A percentile compares a stretch with the other conserved stretches of the same genome.
These are phyloP conservation scores for Spodoptera littoralis DNA, from an alignment of 2,888 invertebrate species.

Conservation along the genomic window DNA sequence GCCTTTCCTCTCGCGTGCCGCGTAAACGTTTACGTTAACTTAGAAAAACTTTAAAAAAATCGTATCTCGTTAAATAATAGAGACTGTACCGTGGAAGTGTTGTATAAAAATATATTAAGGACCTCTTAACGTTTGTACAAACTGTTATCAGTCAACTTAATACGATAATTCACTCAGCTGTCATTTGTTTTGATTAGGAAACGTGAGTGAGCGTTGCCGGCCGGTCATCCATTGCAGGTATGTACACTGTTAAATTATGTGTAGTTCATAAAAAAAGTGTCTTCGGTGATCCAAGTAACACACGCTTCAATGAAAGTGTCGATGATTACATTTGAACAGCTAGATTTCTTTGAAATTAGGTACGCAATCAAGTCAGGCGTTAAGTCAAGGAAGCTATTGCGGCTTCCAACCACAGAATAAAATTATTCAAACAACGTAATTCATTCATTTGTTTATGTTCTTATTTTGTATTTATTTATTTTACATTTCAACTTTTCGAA, in stretches of 20 bases:
- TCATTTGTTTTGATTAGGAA: slow-evolving; percentile 81
- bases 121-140: slow-evolving; percentile 43
- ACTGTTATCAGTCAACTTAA: slow-evolving; percentile 58
- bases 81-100: slow-evolving; percentile 63
- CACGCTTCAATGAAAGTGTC: slow-evolving; percentile 27
- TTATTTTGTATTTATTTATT: slow-evolving; percentile 23
- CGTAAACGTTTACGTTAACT: slow-evolving; percentile 82
- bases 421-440: slow-evolving; percentile 60
- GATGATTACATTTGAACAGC: slow-evolving; percentile 6
- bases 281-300: slow-evolving; percentile 20
- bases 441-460: slow-evolving; percentile 50
- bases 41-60: slow-evolving; percentile 71
- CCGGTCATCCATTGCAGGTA: slow-evolving; percentile 79
- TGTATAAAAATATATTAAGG: slow-evolving; percentile 49
- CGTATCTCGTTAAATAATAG: slow-evolving; percentile 31
- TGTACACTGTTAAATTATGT: slow-evolving; percentile 66
- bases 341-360: slow-evolving; percentile 43
- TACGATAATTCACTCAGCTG: slow-evolving; percentile 68
- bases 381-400: slow-evolving; percentile 67
- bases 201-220: slow-evolving; percentile 67
- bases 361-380: slow-evolving; percentile 53
- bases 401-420: slow-evolving; percentile 69
- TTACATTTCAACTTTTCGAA: neutral
- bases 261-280: slow-evolving; percentile 39
- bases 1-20: slow-evolving; percentile 71